Evolutionary conservation across 2,113 vertebrate species (phyloP).

Genomic region (Vanacampus margaritifer): DNA sequence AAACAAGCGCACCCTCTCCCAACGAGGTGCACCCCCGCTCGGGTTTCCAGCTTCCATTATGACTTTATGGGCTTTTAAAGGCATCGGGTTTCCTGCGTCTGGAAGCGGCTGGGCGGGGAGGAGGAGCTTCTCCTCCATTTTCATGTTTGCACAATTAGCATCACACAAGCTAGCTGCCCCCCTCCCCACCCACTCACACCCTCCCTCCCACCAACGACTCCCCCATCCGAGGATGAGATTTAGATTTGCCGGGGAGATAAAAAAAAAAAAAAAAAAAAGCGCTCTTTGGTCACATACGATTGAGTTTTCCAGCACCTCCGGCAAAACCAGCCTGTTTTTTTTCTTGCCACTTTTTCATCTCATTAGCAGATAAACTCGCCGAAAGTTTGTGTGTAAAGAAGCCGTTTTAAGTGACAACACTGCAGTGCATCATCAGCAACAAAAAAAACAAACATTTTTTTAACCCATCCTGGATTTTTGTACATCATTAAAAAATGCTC

Average conservation of each 20-base stretch:
- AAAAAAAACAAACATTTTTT: neutral
- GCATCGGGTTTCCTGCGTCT: constrained; percentile 68
- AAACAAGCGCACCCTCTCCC: neutral
- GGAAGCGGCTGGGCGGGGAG: constrained; percentile 45
- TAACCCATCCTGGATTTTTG: neutral
- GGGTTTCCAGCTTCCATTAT: constrained; percentile 70
- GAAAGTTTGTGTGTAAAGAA: constrained; percentile 5
- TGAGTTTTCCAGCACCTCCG: constrained; percentile 43
- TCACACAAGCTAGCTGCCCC: constrained; percentile 36
- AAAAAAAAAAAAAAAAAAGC: constrained; percentile 12
- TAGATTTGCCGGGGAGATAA: constrained; percentile 56
- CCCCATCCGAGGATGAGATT: constrained; percentile 53
- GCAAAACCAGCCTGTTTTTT: constrained; percentile 38
- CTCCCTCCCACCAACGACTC: neutral
- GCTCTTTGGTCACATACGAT: constrained; percentile 46
- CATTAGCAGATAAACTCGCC: constrained; percentile 3
- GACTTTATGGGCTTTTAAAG: constrained; percentile 74
- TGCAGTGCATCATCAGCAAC: neutral
- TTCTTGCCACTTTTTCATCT: neutral
- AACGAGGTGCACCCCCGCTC: constrained; percentile 34
- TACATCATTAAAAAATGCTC: neutral
- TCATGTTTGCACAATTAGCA: constrained; percentile 44
- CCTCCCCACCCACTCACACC: constrained; percentile 16
- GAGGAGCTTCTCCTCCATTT: constrained; percentile 42
- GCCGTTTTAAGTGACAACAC: neutral